Percentiles rank a stretch among this genome's conserved stretches.
Conservation (phyloP, 2,113 vertebrate species). For the Tenrec ecaudatus region DNA sequence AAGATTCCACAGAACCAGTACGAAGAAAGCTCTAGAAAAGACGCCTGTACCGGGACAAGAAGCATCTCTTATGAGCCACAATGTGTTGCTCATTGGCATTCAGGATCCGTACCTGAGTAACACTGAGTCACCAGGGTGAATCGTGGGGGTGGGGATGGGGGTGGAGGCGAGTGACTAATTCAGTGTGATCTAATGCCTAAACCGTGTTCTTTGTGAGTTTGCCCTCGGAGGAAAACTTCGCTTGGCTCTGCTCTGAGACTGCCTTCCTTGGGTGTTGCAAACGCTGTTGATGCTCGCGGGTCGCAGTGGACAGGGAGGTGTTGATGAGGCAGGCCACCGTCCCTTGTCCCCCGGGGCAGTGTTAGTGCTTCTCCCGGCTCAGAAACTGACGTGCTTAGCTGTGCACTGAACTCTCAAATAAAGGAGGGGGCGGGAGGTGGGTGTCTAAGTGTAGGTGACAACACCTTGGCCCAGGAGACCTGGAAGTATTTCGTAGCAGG, state of each 20-base stretch:
- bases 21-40: conserved; percentile 4
- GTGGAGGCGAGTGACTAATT: background rate
- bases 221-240: background rate
- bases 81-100: background rate
- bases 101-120: background rate
- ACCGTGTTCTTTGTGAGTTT: background rate
- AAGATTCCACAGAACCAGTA: background rate
- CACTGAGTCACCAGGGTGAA: background rate
- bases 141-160: background rate
- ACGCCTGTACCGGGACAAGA: background rate
- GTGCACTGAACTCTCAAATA: background rate
- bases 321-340: background rate
- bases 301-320: background rate
- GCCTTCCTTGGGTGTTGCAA: background rate
- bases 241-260: background rate
- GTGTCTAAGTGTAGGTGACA: background rate
- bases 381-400: background rate
- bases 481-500: background rate
- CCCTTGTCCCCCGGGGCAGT: background rate
- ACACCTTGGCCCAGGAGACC: background rate
- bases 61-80: background rate
- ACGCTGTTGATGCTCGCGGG: background rate
- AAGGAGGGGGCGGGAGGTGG: too few species aligned
- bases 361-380: background rate
- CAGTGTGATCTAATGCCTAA: background rate